These are phyloP conservation scores for Crambe crambe DNA, from an alignment of 37 sponge, comb jelly and placozoan species.

Conservation along the genomic window DNA sequence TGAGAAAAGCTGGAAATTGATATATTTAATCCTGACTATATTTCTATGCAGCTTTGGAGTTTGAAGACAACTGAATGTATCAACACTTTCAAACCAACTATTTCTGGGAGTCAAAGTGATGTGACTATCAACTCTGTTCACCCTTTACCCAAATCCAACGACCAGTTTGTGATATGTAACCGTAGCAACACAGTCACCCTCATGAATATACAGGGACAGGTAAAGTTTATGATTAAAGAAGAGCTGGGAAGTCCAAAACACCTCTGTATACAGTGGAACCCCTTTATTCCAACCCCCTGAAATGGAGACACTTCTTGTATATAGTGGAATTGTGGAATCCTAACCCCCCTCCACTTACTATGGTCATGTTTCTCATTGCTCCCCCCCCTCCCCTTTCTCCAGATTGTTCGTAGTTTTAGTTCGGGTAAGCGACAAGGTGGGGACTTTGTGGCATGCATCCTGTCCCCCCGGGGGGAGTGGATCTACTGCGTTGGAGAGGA, in stretches of 20 bases:
- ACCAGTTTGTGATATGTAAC: constrained; percentile 97
- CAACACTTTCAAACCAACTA: constrained; percentile 81
- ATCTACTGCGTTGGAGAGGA: constrained; percentile 98
- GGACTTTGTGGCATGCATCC: constrained; percentile 80
- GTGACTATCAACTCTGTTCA: constrained; percentile 84
- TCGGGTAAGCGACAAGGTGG: constrained; percentile 93
- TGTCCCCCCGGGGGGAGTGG: constrained; percentile 95
- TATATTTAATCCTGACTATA: too few relatives aligned
- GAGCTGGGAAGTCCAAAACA: not conserved
- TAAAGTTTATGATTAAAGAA: not conserved
- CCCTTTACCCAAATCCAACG: constrained; percentile 74
- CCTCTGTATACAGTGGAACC: not conserved
- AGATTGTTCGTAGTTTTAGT: constrained; percentile 86
- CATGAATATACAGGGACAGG: constrained; percentile 97
- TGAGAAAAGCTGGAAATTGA: too few relatives aligned
- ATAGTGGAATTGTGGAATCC: too few relatives aligned
- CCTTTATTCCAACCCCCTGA: not conserved
- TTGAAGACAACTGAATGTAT: constrained; percentile 92
- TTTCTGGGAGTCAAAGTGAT: constrained; percentile 70
- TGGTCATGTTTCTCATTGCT: not conserved
- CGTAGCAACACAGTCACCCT: constrained; percentile 89
- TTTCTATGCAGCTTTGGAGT: constrained; percentile 85
- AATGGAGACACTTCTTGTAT: too few relatives aligned
- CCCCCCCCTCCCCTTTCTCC: not conserved
- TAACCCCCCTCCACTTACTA: too few relatives aligned